Evolutionary conservation across 53 echinoderm and acorn worm species (phyloP).

Genomic region (Holothuria leucospilota): DNA sequence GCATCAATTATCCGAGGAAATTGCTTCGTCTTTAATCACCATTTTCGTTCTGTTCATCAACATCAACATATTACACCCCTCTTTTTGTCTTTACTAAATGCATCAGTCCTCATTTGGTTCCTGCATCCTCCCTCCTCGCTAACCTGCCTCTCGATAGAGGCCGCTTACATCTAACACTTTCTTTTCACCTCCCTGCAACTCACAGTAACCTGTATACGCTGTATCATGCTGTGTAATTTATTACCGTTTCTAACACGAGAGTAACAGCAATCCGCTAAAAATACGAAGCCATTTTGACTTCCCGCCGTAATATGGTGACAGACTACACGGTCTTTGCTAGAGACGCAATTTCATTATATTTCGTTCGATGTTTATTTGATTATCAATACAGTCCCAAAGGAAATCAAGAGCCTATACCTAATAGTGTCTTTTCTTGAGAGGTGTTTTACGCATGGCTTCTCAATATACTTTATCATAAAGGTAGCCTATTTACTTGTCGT

Average conservation of each 20-base stretch:
- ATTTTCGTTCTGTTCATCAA: not conserved
- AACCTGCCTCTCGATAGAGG: not conserved
- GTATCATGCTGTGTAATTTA: not conserved
- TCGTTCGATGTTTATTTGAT: slow-evolving; percentile 26
- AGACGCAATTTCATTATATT: slow-evolving; percentile 13
- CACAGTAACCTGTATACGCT: not conserved
- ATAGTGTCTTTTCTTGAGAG: too few relatives aligned
- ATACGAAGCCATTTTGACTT: not conserved
- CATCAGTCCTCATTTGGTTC: not conserved
- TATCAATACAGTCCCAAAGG: not conserved
- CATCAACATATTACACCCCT: not conserved
- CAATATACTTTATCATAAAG: too few relatives aligned
- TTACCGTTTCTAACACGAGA: not conserved
- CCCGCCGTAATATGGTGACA: too few relatives aligned
- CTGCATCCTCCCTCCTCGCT: not conserved
- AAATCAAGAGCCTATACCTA: not conserved
- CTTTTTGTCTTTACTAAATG: not conserved
- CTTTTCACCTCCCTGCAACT: not conserved
- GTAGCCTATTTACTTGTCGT: too few relatives aligned
- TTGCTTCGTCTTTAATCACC: not conserved
- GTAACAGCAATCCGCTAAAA: not conserved
- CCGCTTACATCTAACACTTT: not conserved
- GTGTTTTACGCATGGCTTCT: too few relatives aligned
- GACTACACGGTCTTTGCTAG: too few relatives aligned
- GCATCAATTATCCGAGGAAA: not conserved